Conservation (phyloP, 2,797 vertebrate genomes). For the Euphonia xanthogaster region DNA sequence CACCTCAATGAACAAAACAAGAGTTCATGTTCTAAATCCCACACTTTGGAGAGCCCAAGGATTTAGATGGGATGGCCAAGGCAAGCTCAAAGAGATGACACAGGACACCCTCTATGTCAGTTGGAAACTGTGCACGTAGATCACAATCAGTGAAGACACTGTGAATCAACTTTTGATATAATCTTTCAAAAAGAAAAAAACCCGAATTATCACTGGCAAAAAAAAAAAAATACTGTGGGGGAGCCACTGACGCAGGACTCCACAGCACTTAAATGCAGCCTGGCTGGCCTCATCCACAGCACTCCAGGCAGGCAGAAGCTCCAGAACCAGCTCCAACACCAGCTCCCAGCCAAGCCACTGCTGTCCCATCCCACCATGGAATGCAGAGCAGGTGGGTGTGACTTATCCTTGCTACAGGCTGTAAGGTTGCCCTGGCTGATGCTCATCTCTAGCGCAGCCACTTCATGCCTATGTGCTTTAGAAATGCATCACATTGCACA, state of each 20-base stretch:
- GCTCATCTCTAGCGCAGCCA: neutral
- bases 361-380: neutral
- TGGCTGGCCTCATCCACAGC: neutral
- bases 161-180: neutral
- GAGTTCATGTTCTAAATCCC: neutral
- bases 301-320: neutral
- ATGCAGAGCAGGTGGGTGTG: neutral
- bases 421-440: neutral
- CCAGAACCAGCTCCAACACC: neutral
- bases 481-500: rapidly evolving
- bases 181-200: constrained; percentile 1
- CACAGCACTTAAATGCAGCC: neutral
- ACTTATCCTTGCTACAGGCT: neutral
- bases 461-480: neutral
- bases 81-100: neutral
- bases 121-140: neutral
- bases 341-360: neutral
- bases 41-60: neutral
- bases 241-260: constrained; percentile 20
- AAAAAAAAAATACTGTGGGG: neutral
- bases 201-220: neutral
- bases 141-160: neutral
- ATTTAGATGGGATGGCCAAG: neutral
- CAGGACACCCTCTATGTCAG: neutral
- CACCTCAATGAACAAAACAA: neutral